These are phyloP conservation scores for Lobophora halterata DNA, from an alignment of 2,888 invertebrate genomes.

Conservation along the genomic window DNA sequence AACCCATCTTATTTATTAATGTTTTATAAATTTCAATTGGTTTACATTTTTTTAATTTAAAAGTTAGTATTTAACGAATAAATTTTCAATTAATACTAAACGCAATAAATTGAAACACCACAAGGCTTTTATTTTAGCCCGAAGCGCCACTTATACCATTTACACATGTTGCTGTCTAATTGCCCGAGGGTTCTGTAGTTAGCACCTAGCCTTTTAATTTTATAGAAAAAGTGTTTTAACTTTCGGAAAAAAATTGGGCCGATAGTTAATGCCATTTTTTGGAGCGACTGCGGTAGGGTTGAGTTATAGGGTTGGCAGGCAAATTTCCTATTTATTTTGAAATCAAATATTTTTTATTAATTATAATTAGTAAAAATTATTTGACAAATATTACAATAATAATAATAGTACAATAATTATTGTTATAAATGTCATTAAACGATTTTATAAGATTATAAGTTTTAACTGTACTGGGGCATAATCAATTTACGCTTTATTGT, in stretches of 20 bases:
- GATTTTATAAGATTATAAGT: no score
- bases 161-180: slow-evolving; percentile 60
- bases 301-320: slow-evolving; percentile 41
- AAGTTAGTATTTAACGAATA: not conserved
- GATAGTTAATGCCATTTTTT: slow-evolving; percentile 43
- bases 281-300: slow-evolving; percentile 42
- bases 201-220: slow-evolving; percentile 56
- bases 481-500: no score
- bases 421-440: no score
- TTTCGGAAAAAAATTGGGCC: slow-evolving; percentile 27
- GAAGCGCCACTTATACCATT: slow-evolving; percentile 64
- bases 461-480: no score
- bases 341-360: no score
- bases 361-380: no score
- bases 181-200: slow-evolving; percentile 49
- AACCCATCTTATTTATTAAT: no score
- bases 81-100: slow-evolving; percentile 29
- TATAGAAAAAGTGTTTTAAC: slow-evolving; percentile 23
- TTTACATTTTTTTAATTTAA: not conserved
- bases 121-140: slow-evolving; percentile 40
- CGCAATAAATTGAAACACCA: slow-evolving; percentile 41
- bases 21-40: no score
- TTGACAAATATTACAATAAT: no score
- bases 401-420: no score
- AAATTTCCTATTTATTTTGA: no score